These are phyloP conservation scores for Brevimyrus niger DNA, from an alignment of 2,113 vertebrate species.

Conservation along the genomic window DNA sequence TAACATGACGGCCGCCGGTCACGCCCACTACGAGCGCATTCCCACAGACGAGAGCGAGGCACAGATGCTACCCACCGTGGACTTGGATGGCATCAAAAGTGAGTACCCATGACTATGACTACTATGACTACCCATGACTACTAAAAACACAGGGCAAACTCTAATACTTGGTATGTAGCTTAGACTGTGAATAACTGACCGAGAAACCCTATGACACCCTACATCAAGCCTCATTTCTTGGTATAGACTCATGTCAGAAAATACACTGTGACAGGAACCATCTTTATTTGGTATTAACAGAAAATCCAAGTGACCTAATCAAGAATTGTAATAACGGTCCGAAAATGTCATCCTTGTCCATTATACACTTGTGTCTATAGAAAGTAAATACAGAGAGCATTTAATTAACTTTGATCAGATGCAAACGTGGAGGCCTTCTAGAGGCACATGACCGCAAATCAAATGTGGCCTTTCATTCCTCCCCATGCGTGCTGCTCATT, in stretches of 20 bases:
- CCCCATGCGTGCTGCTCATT: slow-evolving; percentile 18
- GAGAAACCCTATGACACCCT: background rate
- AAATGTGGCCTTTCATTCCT: slow-evolving; percentile 27
- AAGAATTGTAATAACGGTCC: background rate
- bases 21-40: slow-evolving; percentile 75
- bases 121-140: background rate
- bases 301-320: background rate
- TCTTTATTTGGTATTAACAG: background rate
- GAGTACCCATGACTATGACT: no score
- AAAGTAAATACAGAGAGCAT: background rate
- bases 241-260: background rate
- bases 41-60: slow-evolving; percentile 88
- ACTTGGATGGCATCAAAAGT: slow-evolving; percentile 97
- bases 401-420: background rate
- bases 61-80: slow-evolving; percentile 74
- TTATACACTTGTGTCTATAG: background rate
- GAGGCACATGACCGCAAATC: slow-evolving; percentile 7
- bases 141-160: background rate
- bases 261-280: background rate
- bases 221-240: background rate
- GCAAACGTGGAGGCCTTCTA: background rate
- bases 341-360: background rate
- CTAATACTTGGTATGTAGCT: background rate
- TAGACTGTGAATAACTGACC: background rate
- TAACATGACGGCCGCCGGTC: slow-evolving; percentile 82